phyloP scores from a whole-genome alignment of 2,888 invertebrate genomes.

The Andrena praecox region DNA sequence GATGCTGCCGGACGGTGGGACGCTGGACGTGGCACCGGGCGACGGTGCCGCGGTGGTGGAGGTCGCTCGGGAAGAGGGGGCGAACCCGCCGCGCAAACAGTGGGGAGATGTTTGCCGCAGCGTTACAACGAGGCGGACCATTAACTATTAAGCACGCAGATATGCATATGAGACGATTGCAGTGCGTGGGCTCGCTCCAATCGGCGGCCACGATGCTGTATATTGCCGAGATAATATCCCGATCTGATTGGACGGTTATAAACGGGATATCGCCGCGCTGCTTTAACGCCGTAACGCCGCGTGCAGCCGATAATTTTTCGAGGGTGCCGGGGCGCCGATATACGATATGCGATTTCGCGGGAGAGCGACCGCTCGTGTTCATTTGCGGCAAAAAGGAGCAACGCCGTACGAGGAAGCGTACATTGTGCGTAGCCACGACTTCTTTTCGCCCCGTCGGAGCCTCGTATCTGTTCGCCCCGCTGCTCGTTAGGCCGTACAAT shows the following conservation, averaged over 20 bases:
- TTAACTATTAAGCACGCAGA: slow-evolving; percentile 81
- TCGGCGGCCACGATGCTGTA: slow-evolving; percentile 70
- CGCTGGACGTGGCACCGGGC: slow-evolving; percentile 20
- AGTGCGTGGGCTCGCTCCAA: slow-evolving; percentile 78
- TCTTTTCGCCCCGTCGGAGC: slow-evolving; percentile 4
- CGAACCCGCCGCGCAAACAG: slow-evolving; percentile 21
- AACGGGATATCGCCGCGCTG: slow-evolving; percentile 67
- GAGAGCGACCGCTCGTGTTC: slow-evolving; percentile 40
- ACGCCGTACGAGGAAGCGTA: slow-evolving; percentile 48
- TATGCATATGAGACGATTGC: slow-evolving; percentile 79
- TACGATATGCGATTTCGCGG: slow-evolving; percentile 58
- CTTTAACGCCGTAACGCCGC: slow-evolving; percentile 65
- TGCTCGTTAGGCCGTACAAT: slow-evolving; percentile 46
- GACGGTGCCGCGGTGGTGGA: slow-evolving; percentile 6
- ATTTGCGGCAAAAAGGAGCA: slow-evolving; percentile 46
- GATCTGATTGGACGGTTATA: slow-evolving; percentile 77
- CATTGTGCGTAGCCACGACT: slow-evolving; percentile 32
- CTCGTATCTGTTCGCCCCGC: slow-evolving; percentile 17
- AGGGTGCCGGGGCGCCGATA: slow-evolving; percentile 54
- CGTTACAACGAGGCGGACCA: slow-evolving; percentile 72
- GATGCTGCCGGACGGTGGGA: slow-evolving; percentile 7
- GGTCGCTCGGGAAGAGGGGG: slow-evolving; percentile 11
- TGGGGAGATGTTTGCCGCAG: slow-evolving; percentile 52
- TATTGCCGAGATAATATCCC: slow-evolving; percentile 79
- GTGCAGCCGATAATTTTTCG: slow-evolving; percentile 70